A percentile compares a stretch with the other conserved stretches of the same genome.
Evolutionary conservation across 1,140 invertebrate genomes (phyloP).

Genomic region (Lucilia cuprina): DNA sequence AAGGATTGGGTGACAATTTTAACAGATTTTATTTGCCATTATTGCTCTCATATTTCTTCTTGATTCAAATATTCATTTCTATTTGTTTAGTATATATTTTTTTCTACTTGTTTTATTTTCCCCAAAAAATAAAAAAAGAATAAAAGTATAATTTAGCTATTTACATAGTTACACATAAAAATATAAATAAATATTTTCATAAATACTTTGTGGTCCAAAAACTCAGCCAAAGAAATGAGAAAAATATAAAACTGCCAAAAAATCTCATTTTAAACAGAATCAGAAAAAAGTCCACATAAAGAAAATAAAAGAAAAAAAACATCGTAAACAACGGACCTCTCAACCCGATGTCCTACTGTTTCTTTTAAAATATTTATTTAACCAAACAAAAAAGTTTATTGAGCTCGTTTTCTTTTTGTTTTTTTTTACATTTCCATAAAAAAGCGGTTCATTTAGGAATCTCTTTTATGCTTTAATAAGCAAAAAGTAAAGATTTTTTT

Average conservation of each 20-base stretch:
- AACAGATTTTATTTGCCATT: slow-evolving; percentile 8
- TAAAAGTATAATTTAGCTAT: background rate
- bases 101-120: background rate
- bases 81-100: slow-evolving; percentile 1
- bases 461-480: background rate
- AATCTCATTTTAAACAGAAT: background rate
- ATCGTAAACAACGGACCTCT: background rate
- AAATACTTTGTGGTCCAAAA: background rate
- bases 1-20: slow-evolving; percentile 3
- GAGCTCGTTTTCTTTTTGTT: background rate
- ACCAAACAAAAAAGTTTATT: background rate
- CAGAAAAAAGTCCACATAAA: background rate
- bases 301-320: background rate
- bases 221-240: background rate
- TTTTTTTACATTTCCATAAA: background rate
- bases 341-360: background rate
- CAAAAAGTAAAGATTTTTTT: background rate
- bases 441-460: background rate
- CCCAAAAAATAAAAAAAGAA: background rate
- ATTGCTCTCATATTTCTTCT: background rate
- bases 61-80: background rate
- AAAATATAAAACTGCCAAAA: background rate
- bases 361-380: background rate
- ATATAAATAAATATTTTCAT: background rate
- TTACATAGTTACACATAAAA: slow-evolving; percentile 4